Base-by-base conservation (phyloP, 2,797 vertebrate genomes). In the Brachymystax lenok region DNA sequence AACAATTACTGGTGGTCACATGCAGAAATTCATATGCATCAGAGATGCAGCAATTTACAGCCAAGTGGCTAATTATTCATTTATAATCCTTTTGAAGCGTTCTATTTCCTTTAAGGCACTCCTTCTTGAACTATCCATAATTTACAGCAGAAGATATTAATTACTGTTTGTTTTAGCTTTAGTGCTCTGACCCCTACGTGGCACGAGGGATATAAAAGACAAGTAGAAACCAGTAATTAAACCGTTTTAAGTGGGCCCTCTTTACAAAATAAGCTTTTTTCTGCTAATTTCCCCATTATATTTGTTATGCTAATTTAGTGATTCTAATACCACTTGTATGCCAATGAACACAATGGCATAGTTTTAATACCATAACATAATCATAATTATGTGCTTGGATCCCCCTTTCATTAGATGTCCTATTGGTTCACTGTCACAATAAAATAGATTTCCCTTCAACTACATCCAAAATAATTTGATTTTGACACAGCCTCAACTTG, bases 291-390 rank as follows among this genome's bases (percentile, higher is more conserved):
- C 7, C 52, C 40, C 40, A 16, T 78, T 59, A 61, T 61, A 69
- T 74, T 69, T 75, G 35, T 64, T 40, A 51, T 66, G 59, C n/a
- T 33, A 56, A 59, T 56, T 61, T 52, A 56, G n/a, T 10, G 13
- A 59, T 46, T 64, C 35, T 30, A 67, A 59, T 73, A 28, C 61
- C 33, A 79, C 74, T 70, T 74, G 72, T 46, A 46, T 46, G 40
- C 30, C 61, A 74, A 54, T 33, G 67, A 79, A 63, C 17, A 74
- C 67, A 70, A 74, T 74, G 6, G 33, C 50, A 74, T 50, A 50
- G 8, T 8, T 70, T 79, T 79, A 74, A 70, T 74, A 63, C 24
- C 19, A 7, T 71, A 74, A 52, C 56, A 76, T 50, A 70, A 69
- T 59, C 16, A 54, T 27, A 46, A 46, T 46, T 46, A 46, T 67